Base-by-base conservation (phyloP, 23 tunicate genomes). In the Ciona savignyi region DNA sequence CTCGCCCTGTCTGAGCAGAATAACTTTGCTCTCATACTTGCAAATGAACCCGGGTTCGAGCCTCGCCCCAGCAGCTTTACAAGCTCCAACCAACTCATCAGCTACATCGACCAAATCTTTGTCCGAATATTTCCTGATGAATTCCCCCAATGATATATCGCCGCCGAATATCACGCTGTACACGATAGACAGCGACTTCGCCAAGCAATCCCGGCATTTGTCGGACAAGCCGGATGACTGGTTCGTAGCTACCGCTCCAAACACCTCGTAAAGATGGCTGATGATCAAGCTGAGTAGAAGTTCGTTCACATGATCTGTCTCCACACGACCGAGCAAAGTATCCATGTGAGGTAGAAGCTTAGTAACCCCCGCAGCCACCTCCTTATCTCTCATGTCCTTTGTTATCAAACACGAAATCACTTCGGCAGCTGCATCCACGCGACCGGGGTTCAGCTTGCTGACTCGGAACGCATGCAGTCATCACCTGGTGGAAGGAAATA, bases 401-500 rank as follows among this genome's bases (percentile, higher is more conserved):
- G 87, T 74, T 51, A 61, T 34, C 25, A 82, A 68, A 2, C 75
- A 69, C 30, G 75, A 64, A 71, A 82, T 67, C 23, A 74, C 63
- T 20, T 56, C 56, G 28, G 74, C 35, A 3, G 87, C 70, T 60
- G 34, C 56, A 34, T 65, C 51, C 34, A 82, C 28, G n/a, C 74
- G 87, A 6, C 9, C 15, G 68, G 65, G 51, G 1, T 70, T 63
- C 29, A 61, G 29, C 4, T 33, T 27, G 61, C 29, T 74, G 29
- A 75, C 32, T 30, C 80, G 61, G 56, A 82, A 82, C 21, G 87
- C 69, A 61, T 75, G 78, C 25, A 60, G 62, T 21, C n/a, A 82
- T 73, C 20, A 82, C 87, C 34, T 82, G 80, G 51, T 82, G 87
- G 64, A 74, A 82, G 51, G 65, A 67, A 51, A 82, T 68, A 24